phyloP scores from a whole-genome alignment of 2,113 vertebrate species.

The Phalacrocorax aristotelis region DNA sequence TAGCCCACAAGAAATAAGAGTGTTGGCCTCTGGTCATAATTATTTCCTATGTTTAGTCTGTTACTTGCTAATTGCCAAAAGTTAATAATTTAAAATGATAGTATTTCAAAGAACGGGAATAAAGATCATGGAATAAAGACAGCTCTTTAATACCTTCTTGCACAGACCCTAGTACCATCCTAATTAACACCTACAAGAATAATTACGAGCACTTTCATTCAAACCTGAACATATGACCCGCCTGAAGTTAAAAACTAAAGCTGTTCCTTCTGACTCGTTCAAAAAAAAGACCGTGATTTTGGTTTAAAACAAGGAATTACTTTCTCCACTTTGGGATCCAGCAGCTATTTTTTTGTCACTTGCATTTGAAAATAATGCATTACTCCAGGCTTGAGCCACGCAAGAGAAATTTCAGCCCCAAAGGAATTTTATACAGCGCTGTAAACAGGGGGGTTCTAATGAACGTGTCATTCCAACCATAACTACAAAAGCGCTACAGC shows the following conservation, averaged over 20 bases:
- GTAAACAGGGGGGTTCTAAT: neutral
- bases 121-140: neutral
- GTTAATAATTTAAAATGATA: neutral
- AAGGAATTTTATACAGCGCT: neutral
- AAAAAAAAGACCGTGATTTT: neutral
- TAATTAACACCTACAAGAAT: neutral
- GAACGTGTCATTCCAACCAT: neutral
- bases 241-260: neutral
- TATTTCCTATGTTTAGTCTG: neutral
- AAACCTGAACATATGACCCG: fast-evolving
- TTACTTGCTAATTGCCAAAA: neutral
- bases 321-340: neutral
- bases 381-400: neutral
- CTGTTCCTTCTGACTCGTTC: neutral
- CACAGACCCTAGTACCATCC: neutral
- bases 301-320: neutral
- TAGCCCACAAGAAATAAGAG: neutral
- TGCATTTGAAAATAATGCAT: neutral
- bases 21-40: neutral
- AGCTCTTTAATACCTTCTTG: neutral
- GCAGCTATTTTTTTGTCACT: neutral
- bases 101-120: neutral
- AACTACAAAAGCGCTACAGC: neutral
- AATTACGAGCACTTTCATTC: neutral
- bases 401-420: neutral